These are phyloP conservation scores for Pipra filicauda DNA, from an alignment of 2,113 vertebrate genomes.

Conservation along the genomic window DNA sequence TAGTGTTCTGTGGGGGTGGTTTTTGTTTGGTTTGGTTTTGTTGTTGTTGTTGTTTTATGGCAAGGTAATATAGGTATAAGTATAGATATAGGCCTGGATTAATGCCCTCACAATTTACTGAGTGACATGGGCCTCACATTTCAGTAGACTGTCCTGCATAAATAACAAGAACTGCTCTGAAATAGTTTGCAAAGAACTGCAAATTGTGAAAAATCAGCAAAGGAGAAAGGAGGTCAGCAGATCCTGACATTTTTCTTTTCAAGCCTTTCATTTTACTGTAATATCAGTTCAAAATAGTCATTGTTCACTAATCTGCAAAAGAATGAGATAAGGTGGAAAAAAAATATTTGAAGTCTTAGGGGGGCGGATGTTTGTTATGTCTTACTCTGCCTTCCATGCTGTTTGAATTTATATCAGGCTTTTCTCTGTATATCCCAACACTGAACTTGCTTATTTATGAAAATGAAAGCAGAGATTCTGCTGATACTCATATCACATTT, in stretches of 20 bases:
- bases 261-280: not conserved
- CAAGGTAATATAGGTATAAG: not conserved
- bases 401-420: not conserved
- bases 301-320: not conserved
- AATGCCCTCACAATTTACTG: not conserved
- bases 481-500: not conserved
- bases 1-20: no score
- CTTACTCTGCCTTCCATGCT: not conserved
- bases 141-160: not conserved
- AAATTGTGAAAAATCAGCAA: not conserved
- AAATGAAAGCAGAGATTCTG: not conserved
- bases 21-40: not conserved
- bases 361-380: not conserved
- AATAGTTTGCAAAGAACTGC: not conserved
- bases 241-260: not conserved
- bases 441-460: not conserved
- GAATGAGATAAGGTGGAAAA: not conserved
- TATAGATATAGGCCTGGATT: not conserved
- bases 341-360: not conserved
- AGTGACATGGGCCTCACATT: not conserved
- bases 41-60: not conserved
- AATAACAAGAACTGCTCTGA: not conserved
- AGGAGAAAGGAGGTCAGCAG: not conserved
- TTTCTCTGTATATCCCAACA: not conserved
- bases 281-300: not conserved